These are phyloP conservation scores for Atta texana DNA, from an alignment of 1,140 invertebrate species.

Conservation along the genomic window DNA sequence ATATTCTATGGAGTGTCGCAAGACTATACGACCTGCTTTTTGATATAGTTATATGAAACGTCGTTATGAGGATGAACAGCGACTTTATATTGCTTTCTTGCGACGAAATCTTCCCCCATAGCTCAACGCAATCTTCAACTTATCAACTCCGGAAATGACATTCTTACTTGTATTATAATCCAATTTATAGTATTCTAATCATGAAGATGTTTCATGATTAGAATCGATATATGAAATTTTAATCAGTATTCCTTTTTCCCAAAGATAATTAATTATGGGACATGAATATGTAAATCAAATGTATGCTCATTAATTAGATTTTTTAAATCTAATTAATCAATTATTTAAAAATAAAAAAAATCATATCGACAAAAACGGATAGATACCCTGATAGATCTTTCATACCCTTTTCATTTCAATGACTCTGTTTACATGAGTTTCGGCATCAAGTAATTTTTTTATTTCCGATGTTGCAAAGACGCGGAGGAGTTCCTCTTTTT, in stretches of 20 bases:
- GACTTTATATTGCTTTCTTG: conserved; percentile 76
- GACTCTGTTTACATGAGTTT: conserved; percentile 82
- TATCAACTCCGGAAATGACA: conserved; percentile 73
- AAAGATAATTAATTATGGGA: conserved; percentile 7
- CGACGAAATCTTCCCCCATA: conserved; percentile 63
- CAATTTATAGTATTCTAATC: no score
- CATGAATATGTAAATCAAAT: neutral
- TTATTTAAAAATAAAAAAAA: neutral
- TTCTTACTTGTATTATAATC: neutral
- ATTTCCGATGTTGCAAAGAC: conserved; percentile 77
- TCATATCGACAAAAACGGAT: neutral
- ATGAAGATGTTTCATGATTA: neutral
- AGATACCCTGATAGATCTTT: neutral
- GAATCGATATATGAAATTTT: neutral
- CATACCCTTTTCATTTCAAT: conserved; percentile 80
- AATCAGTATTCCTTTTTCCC: neutral
- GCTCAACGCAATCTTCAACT: conserved; percentile 78
- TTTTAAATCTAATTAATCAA: neutral
- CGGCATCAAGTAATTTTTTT: conserved; percentile 85
- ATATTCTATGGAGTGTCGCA: conserved; percentile 85
- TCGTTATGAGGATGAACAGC: conserved; percentile 76
- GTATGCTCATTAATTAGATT: neutral
- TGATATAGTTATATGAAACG: conserved; percentile 80
- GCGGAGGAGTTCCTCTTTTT: conserved; percentile 67
- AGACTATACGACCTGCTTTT: conserved; percentile 64